phyloP scores from a whole-genome alignment of 2,888 invertebrate genomes.

The Kryphioiulus occultus region DNA sequence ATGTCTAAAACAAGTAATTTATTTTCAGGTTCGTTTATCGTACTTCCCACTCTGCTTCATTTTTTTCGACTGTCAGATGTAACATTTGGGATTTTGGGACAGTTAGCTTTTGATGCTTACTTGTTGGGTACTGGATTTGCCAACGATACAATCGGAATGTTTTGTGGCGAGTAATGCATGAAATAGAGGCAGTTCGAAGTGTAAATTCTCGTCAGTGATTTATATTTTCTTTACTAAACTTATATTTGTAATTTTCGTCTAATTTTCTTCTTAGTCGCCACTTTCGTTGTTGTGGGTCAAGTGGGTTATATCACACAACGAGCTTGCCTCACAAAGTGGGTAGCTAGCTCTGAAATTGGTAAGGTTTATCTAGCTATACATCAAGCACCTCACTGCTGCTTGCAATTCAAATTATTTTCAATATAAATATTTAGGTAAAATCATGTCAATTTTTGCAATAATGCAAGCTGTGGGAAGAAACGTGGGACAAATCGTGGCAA shows the following conservation, averaged over 20 bases:
- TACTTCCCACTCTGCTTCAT: slow-evolving; percentile 27
- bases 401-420: too few relatives aligned
- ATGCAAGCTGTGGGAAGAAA: not conserved
- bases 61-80: not conserved
- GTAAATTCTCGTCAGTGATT: too few relatives aligned
- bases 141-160: not conserved
- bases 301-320: slow-evolving; percentile 18
- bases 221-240: not conserved
- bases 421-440: slow-evolving; percentile 28
- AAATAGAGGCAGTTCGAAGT: too few relatives aligned
- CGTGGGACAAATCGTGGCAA: slow-evolving; percentile 40
- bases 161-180: not conserved
- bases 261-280: not conserved
- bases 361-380: not conserved
- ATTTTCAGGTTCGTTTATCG: not conserved
- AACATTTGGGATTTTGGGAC: slow-evolving; percentile 31
- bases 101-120: not conserved
- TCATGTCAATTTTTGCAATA: slow-evolving; percentile 43
- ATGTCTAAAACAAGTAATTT: too few relatives aligned
- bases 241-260: not conserved
- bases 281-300: not conserved
- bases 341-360: slow-evolving; percentile 31
- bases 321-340: not conserved
- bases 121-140: slow-evolving; percentile 30
- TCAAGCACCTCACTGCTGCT: too few relatives aligned